phyloP scores from a whole-genome alignment of 2,888 invertebrate genomes.

The Drosophila pseudotakahashii region DNA sequence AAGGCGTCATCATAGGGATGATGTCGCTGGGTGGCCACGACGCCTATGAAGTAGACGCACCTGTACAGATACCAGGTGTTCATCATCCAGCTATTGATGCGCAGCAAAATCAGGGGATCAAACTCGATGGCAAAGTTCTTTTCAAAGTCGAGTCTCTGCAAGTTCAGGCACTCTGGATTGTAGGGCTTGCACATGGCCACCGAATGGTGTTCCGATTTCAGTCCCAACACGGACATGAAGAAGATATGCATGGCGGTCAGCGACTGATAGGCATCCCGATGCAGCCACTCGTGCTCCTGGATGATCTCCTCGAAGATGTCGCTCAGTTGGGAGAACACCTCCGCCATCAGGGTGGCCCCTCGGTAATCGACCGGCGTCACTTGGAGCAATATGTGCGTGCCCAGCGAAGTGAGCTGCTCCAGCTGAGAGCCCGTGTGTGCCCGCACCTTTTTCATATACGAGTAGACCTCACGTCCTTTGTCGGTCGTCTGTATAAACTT shows the following conservation, averaged over 20 bases:
- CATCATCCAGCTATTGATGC: conserved; percentile 36
- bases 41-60: conserved; percentile 31
- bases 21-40: conserved; percentile 24
- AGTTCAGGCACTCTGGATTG: conserved; percentile 13
- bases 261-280: conserved; percentile 21
- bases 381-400: not conserved
- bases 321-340: conserved; percentile 8
- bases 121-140: not conserved
- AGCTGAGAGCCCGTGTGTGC: conserved; percentile 15
- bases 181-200: conserved; percentile 34
- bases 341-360: conserved; percentile 3
- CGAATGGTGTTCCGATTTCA: conserved; percentile 3
- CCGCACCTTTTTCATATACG: not conserved
- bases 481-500: fast-evolving
- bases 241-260: conserved; percentile 22
- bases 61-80: conserved; percentile 26
- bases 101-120: conserved; percentile 7
- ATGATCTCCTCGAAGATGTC: not conserved
- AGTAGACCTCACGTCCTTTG: conserved; percentile 7
- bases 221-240: conserved; percentile 5
- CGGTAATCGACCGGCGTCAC: conserved; percentile 11
- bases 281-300: conserved; percentile 3
- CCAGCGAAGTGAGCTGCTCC: conserved; percentile 29
- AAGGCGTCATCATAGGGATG: conserved; percentile 9
- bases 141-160: not conserved